Evolutionary conservation across 1,140 invertebrate genomes (phyloP).

Genomic region (Frieseomelitta varia): DNA sequence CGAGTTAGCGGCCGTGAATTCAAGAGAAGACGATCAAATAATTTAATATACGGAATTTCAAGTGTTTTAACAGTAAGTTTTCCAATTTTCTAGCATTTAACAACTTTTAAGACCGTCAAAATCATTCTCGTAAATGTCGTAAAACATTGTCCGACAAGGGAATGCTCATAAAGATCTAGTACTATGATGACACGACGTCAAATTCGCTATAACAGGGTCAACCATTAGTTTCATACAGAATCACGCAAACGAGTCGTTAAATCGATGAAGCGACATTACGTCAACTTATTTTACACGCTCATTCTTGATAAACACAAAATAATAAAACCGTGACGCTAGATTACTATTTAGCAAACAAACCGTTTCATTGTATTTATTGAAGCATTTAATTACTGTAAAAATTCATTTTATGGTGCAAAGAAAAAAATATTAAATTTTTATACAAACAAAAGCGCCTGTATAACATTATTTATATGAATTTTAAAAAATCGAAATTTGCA

Average conservation of each 20-base stretch:
- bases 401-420: background rate
- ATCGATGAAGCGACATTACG: background rate
- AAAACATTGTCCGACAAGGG: background rate
- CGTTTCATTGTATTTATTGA: background rate
- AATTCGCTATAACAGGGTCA: background rate
- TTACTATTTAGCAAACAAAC: background rate
- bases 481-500: too few species aligned
- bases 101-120: background rate
- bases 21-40: too few species aligned
- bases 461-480: too few species aligned
- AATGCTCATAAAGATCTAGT: background rate
- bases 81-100: background rate
- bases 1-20: background rate
- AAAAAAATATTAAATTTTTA: background rate
- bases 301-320: background rate
- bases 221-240: background rate
- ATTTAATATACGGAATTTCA: background rate
- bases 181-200: background rate
- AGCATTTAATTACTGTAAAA: background rate
- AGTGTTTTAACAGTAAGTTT: background rate
- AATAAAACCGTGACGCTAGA: background rate
- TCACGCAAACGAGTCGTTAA: background rate
- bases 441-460: background rate
- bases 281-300: background rate
- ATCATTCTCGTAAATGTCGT: background rate